phyloP scores from a whole-genome alignment of 2,797 vertebrate species.

The Podarcis lilfordi region DNA sequence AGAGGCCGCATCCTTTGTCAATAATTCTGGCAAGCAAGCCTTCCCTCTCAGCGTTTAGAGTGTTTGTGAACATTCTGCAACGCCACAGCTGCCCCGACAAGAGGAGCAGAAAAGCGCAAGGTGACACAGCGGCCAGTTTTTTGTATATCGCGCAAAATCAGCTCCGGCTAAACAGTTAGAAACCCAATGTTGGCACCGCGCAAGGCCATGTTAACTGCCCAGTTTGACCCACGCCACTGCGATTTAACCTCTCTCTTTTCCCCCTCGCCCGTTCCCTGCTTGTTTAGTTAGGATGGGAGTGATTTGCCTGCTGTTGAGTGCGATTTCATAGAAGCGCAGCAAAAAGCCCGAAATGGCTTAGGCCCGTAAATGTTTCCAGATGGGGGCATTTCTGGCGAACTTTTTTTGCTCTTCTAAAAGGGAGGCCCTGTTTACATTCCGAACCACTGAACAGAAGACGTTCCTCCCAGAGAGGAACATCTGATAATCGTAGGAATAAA shows the following conservation, averaged over 20 bases:
- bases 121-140: not conserved
- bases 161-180: not conserved
- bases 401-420: constrained; percentile 61
- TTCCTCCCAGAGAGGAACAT: not conserved
- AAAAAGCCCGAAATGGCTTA: constrained; percentile 65
- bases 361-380: constrained; percentile 76
- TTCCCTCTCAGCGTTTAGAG: not conserved
- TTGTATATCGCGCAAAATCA: not conserved
- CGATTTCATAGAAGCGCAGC: constrained; percentile 71
- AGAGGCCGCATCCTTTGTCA: not conserved
- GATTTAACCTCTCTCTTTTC: constrained; percentile 56
- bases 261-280: constrained; percentile 35
- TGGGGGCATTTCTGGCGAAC: constrained; percentile 71
- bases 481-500: not conserved
- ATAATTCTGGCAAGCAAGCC: not conserved
- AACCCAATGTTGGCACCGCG: not conserved
- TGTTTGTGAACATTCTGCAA: not conserved
- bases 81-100: not conserved
- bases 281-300: constrained; percentile 59
- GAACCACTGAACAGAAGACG: constrained; percentile 41
- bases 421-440: constrained; percentile 62
- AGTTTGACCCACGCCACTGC: constrained; percentile 35
- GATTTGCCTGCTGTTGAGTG: constrained; percentile 61
- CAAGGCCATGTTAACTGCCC: constrained; percentile 23
- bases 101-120: not conserved